Percentiles rank a stretch among this genome's conserved stretches.
phyloP scores from a whole-genome alignment of 2,113 vertebrate genomes.

The Gnathonemus longibarbis region DNA sequence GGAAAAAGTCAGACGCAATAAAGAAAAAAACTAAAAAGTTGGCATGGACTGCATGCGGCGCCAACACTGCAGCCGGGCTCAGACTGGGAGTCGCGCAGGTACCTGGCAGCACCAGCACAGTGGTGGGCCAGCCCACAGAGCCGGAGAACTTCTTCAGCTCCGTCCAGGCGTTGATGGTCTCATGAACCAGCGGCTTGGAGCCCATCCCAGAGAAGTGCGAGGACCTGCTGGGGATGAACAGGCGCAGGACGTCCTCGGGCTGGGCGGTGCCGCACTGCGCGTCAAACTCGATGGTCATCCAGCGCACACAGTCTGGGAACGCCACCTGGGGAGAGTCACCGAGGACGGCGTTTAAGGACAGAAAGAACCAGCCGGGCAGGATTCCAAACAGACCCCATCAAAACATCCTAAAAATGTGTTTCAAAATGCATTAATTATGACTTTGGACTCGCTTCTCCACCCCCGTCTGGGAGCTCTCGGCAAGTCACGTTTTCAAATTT shows the following conservation, averaged over 20 bases:
- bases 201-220: constrained; percentile 76
- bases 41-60: background rate
- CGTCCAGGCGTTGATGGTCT: constrained; percentile 93
- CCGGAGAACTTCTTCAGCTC: constrained; percentile 96
- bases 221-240: constrained; percentile 84
- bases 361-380: background rate
- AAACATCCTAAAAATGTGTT: background rate
- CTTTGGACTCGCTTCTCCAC: background rate
- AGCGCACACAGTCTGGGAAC: constrained; percentile 95
- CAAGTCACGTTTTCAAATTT: background rate
- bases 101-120: constrained; percentile 91
- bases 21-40: background rate
- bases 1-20: background rate
- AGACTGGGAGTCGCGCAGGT: background rate
- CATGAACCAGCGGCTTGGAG: constrained; percentile 79
- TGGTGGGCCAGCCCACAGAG: constrained; percentile 85
- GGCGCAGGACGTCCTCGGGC: constrained; percentile 86
- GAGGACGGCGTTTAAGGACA: background rate
- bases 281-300: constrained; percentile 95
- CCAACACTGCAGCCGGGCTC: background rate
- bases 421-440: background rate
- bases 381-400: background rate
- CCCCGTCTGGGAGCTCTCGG: background rate
- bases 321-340: constrained; percentile 66
- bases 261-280: constrained; percentile 92